Evolutionary conservation across 2,113 vertebrate genomes (phyloP).

Genomic region (Proteles cristata): DNA sequence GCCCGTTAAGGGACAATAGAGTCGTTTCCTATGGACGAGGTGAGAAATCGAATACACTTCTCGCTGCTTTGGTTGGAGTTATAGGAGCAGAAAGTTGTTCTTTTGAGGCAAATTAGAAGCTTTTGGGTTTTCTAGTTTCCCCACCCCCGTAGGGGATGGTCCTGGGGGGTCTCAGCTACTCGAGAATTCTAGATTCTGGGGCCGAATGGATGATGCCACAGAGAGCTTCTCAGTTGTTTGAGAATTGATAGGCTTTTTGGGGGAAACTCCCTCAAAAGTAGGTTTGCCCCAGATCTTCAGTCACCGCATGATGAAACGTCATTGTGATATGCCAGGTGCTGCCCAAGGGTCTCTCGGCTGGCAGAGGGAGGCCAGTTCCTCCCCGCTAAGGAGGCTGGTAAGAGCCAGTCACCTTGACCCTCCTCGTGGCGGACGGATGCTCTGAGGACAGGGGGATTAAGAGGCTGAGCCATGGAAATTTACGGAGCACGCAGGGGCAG

Average conservation of each 20-base stretch:
- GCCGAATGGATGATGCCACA: neutral
- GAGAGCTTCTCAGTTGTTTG: neutral
- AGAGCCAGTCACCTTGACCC: fast-evolving
- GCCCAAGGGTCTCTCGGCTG: neutral
- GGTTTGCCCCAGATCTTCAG: neutral
- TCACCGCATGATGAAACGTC: fast-evolving
- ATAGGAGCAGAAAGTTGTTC: neutral
- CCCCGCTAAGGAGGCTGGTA: neutral
- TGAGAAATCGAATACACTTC: neutral
- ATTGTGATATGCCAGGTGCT: neutral
- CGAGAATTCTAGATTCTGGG: fast-evolving
- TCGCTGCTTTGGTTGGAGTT: neutral
- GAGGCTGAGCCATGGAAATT: neutral
- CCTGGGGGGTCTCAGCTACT: fast-evolving
- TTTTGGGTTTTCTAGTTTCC: neutral
- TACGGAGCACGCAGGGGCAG: fast-evolving
- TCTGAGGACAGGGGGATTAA: no score
- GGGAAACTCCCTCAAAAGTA: neutral
- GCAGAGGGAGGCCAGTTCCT: fast-evolving
- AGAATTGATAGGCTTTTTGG: neutral
- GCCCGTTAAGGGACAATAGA: neutral
- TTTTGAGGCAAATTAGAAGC: neutral
- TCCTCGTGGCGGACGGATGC: fast-evolving
- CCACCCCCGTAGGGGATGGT: fast-evolving
- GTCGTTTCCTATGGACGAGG: neutral